Evolutionary conservation across 2,113 vertebrate genomes (phyloP), one percentile per base, ranked within the genome.

Genomic region (Tetraodon nigroviridis): DNA sequence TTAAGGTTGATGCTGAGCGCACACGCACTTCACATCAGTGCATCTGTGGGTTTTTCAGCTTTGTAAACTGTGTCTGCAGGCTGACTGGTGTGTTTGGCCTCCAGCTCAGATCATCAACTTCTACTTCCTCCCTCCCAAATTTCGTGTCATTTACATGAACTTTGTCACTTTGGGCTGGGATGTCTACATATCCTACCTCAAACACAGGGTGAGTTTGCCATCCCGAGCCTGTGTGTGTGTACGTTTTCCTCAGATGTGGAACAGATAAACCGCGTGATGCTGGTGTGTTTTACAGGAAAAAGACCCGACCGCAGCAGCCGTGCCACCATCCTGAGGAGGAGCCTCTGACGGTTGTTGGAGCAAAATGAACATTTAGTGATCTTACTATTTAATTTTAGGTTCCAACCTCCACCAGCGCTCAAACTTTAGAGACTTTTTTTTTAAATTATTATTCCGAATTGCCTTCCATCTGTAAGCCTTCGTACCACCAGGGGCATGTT

Each of bases 91-190:
- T 7, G 54, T 98, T 49, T 98, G 94, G 96, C 95, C 96, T 0
- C 79, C 88, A 0, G 94, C 93, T 0, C 96, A 98, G 85, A 80
- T 94, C 78, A 24, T 98, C 15, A 97, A 98, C 48, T 98, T 98
- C 82, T 93, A 95, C 78, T 98, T 92, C 58, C 82, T 98, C 3
- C 89, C 94, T 0, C 83, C 93, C 1, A 84, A 89, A 6, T 94
- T 81, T 64, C 93, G 94, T 0, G 94, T 98, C 2, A 61, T 91
- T 6, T 98, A 98, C 3, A 87, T 98, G 71, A 98, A 96, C 3
- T 86, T 91, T 5, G 10, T 98, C 48, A 96, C 94, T 0, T 81
- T 98, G 48, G 95, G 95, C 53, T 98, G 96, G 96, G 95, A 98
- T 83, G 92, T 91, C 0, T 98, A 96, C 81, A 92, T 98, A 42